Conservation (phyloP, 1,140 invertebrate genomes). For the Megalonaias nervosa region DNA sequence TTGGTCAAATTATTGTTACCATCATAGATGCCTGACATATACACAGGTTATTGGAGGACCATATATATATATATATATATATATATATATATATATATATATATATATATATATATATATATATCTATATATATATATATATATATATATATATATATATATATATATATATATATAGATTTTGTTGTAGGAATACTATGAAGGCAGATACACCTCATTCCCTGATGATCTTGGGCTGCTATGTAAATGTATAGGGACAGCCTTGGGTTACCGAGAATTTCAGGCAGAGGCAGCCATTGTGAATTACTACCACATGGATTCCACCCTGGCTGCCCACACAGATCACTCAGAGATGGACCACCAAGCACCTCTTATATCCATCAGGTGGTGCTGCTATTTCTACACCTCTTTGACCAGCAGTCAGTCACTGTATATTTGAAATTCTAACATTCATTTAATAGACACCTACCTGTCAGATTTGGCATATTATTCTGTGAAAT, state of each 20-base stretch:
- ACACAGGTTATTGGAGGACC: too few species aligned
- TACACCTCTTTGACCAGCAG: not conserved
- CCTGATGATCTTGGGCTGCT: slow-evolving; percentile 81
- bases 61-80: too few species aligned
- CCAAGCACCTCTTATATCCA: slow-evolving; percentile 88
- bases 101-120: too few species aligned
- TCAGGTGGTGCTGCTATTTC: slow-evolving; percentile 69
- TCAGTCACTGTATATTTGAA: too few species aligned
- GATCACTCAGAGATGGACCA: slow-evolving; percentile 92
- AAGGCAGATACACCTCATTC: slow-evolving; percentile 73
- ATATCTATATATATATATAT: too few species aligned
- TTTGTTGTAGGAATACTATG: slow-evolving; percentile 66
- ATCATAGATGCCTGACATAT: too few species aligned
- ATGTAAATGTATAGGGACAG: slow-evolving; percentile 76
- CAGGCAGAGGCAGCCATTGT: slow-evolving; percentile 91
- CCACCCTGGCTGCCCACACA: slow-evolving; percentile 90
- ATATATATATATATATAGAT: not conserved
- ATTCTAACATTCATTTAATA: too few species aligned
- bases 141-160: not conserved
- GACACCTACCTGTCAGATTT: too few species aligned
- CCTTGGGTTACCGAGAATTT: slow-evolving; percentile 79
- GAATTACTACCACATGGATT: slow-evolving; percentile 94
- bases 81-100: too few species aligned
- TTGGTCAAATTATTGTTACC: too few species aligned
- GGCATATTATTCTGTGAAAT: too few species aligned